Evolutionary conservation across 2,888 invertebrate genomes (phyloP).

Genomic region (Oligia strigilis): DNA sequence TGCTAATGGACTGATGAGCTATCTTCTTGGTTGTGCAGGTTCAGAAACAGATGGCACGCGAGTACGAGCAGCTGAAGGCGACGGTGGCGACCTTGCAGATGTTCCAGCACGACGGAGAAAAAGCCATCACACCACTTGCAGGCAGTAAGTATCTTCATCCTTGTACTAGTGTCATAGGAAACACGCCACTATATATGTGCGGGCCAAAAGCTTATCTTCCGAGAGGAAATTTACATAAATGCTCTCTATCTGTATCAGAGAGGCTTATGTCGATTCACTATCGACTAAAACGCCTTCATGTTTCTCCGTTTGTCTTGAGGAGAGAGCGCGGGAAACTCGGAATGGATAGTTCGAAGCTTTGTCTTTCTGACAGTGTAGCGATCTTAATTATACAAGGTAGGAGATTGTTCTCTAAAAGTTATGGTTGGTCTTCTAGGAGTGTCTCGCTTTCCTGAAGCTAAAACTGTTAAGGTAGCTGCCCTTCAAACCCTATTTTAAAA

Average conservation of each 20-base stretch:
- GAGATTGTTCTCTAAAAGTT: not conserved
- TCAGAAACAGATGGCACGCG: slow-evolving; percentile 96
- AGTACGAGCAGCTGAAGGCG: slow-evolving; percentile 97
- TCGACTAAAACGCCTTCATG: not conserved
- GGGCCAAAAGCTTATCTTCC: not conserved
- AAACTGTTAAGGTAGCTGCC: not conserved
- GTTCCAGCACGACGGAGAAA: slow-evolving; percentile 93
- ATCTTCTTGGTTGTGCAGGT: slow-evolving; percentile 90
- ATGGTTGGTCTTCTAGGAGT: not conserved
- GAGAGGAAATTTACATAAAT: too few relatives aligned
- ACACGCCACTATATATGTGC: not conserved
- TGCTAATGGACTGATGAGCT: slow-evolving; percentile 25
- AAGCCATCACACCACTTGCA: slow-evolving; percentile 84
- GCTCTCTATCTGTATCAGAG: too few relatives aligned
- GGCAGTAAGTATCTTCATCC: slow-evolving; percentile 77
- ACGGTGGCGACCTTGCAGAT: slow-evolving; percentile 94
- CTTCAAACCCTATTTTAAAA: not conserved
- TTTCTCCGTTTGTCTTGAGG: not conserved
- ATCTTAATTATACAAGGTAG: not conserved
- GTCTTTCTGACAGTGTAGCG: not conserved
- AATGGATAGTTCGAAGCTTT: not conserved
- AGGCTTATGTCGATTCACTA: not conserved
- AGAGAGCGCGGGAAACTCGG: not conserved
- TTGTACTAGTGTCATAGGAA: not conserved
- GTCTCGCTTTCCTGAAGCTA: not conserved